A percentile compares a stretch with the other conserved stretches of the same genome.
phyloP scores from a whole-genome alignment of 2,113 vertebrate genomes.

The Sakesphorus luctuosus region DNA sequence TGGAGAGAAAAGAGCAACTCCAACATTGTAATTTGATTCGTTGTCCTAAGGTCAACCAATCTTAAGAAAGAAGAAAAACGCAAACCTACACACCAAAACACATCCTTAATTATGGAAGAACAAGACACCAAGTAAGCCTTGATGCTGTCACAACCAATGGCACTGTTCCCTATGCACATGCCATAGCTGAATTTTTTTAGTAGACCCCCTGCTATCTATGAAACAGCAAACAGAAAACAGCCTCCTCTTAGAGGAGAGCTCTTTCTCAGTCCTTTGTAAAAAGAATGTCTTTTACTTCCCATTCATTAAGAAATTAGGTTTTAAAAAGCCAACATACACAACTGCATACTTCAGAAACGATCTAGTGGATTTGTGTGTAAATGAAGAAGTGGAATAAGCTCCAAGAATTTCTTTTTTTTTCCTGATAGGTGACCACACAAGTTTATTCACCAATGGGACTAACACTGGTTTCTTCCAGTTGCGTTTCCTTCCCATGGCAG shows the following conservation, averaged over 20 bases:
- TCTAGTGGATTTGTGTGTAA: neutral
- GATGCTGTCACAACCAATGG: neutral
- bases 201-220: neutral
- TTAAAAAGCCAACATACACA: neutral
- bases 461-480: neutral
- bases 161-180: neutral
- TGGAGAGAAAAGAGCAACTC: neutral
- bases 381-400: neutral
- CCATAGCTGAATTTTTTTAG: neutral
- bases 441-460: neutral
- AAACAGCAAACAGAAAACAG: neutral
- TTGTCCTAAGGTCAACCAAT: neutral
- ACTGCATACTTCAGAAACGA: neutral
- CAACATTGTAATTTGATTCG: neutral
- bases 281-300: neutral
- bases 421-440: neutral
- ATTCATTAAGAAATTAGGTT: neutral
- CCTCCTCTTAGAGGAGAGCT: neutral
- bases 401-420: neutral
- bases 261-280: neutral
- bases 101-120: neutral
- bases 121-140: neutral
- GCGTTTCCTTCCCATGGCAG: neutral
- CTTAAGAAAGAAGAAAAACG: neutral
- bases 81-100: neutral